These are phyloP conservation scores for Crambe crambe DNA, from an alignment of 37 sponge, comb jelly and placozoan species.

Conservation along the genomic window DNA sequence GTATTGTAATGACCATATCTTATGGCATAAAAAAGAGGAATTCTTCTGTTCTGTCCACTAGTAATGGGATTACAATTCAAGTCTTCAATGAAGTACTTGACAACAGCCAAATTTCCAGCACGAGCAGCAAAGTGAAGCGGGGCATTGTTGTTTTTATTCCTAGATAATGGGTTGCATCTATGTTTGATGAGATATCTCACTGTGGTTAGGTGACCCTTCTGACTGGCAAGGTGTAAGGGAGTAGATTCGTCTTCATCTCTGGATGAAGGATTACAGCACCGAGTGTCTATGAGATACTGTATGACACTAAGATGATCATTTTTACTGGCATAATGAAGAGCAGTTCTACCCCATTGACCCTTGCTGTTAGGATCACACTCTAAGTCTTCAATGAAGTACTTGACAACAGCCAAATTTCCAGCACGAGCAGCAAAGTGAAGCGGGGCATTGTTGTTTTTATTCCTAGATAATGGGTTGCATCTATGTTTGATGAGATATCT, in stretches of 20 bases:
- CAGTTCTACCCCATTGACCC: background rate
- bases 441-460: background rate
- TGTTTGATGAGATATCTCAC: background rate
- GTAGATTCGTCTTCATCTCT: background rate
- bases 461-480: background rate
- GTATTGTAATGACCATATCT: background rate
- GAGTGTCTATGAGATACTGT: background rate
- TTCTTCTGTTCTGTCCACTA: background rate
- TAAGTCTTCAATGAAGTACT: constrained; percentile 3
- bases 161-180: background rate
- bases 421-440: constrained; percentile 1
- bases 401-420: background rate
- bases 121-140: background rate
- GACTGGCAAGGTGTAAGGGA: constrained; percentile 3
- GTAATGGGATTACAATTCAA: background rate
- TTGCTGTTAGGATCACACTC: constrained; percentile 1
- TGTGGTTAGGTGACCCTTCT: background rate
- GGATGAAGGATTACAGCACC: background rate
- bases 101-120: background rate
- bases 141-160: background rate
- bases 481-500: background rate
- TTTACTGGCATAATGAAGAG: constrained; percentile 13
- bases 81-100: constrained; percentile 5
- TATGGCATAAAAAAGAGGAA: constrained; percentile 9
- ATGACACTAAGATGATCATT: constrained; percentile 8